Evolutionary conservation across 1,140 invertebrate species (phyloP).

Genomic region (Brachionus asplanchnoidis): DNA sequence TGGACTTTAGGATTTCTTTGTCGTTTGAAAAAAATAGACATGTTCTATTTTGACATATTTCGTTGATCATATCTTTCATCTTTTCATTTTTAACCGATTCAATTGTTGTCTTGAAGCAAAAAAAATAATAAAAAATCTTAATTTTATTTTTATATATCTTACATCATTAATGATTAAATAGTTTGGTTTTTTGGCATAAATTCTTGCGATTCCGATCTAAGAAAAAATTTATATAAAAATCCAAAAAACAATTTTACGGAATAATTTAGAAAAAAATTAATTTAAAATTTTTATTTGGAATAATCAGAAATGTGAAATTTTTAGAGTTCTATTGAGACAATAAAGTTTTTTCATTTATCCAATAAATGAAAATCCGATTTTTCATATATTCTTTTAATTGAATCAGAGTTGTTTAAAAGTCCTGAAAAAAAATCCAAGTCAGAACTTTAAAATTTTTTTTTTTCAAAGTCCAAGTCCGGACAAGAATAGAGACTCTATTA

Average conservation of each 20-base stretch:
- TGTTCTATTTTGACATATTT: not conserved
- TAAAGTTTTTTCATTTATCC: too few relatives aligned
- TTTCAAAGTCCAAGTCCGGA: too few relatives aligned
- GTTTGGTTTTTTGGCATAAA: not conserved
- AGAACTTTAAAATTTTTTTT: too few relatives aligned
- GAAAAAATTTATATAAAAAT: not conserved
- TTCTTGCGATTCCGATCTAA: not conserved
- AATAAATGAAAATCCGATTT: too few relatives aligned
- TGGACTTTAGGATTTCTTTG: not conserved
- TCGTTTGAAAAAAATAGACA: not conserved
- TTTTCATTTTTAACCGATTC: not conserved
- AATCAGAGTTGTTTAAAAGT: too few relatives aligned
- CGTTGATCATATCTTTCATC: not conserved
- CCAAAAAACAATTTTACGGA: too few relatives aligned
- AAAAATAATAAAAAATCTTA: not conserved
- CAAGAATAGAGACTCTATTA: too few relatives aligned
- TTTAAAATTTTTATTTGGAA: not conserved
- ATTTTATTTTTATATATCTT: not conserved
- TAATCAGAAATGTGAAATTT: not conserved
- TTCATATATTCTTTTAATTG: too few relatives aligned
- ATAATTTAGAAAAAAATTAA: too few relatives aligned
- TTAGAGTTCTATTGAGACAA: too few relatives aligned
- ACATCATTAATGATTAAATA: slow-evolving; percentile 14
- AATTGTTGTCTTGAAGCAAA: not conserved
- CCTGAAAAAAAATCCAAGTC: too few relatives aligned